Evolutionary conservation across 35 echinoderm and acorn worm genomes (phyloP).

Genomic region (Lytechinus pictus): DNA sequence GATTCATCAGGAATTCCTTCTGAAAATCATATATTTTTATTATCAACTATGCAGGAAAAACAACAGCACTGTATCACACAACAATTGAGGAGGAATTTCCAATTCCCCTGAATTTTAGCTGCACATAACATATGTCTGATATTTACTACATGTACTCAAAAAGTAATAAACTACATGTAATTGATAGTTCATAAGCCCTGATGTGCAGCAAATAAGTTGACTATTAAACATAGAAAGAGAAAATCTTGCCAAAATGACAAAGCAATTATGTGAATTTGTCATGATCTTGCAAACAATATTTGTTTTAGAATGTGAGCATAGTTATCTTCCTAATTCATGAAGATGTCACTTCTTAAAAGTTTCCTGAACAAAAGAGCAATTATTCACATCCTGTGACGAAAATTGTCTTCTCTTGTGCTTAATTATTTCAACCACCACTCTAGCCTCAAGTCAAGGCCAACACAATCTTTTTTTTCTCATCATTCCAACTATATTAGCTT

Average conservation of each 20-base stretch:
- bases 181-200: too few relatives aligned
- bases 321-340: not conserved
- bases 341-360: not conserved
- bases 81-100: too few relatives aligned
- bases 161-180: too few relatives aligned
- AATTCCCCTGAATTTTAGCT: too few relatives aligned
- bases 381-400: not conserved
- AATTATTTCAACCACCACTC: not conserved
- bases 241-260: not conserved
- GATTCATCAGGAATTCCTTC: not conserved
- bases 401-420: not conserved
- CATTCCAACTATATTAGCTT: not conserved
- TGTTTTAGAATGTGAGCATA: not conserved
- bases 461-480: not conserved
- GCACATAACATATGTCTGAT: too few relatives aligned
- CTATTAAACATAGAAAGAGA: not conserved
- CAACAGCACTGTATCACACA: too few relatives aligned
- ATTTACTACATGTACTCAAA: too few relatives aligned
- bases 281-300: not conserved
- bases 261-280: not conserved
- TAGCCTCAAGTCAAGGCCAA: not conserved
- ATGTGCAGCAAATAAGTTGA: not conserved
- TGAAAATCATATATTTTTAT: not conserved
- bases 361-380: not conserved
- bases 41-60: too few relatives aligned